Evolutionary conservation across 2,797 vertebrate genomes (phyloP).

Genomic region (Adelosebastes latens): DNA sequence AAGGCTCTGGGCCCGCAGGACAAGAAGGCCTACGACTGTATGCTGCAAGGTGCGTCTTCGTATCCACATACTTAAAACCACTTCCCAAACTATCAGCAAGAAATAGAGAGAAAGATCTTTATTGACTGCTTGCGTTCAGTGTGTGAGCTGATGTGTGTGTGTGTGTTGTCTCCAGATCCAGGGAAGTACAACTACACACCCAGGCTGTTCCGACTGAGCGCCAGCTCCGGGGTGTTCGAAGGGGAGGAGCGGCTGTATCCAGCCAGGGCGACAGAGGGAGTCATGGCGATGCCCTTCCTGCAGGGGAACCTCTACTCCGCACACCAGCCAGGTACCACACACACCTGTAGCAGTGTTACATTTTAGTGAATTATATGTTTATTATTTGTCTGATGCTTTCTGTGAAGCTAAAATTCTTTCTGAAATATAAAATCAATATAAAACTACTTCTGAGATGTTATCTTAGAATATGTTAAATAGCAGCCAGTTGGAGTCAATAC

Average conservation of each 20-base stretch:
- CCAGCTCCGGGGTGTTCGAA: slow-evolving; percentile 80
- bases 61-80: neutral
- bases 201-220: slow-evolving; percentile 80
- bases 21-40: slow-evolving; percentile 85
- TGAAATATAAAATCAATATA: neutral
- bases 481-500: neutral
- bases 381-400: neutral
- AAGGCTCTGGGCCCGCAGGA: slow-evolving; percentile 77
- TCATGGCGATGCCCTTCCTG: slow-evolving; percentile 86
- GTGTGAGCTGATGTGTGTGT: neutral
- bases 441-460: neutral
- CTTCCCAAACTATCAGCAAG: neutral
- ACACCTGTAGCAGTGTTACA: neutral
- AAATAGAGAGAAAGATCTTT: neutral
- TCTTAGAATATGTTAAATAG: neutral
- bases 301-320: slow-evolving; percentile 85
- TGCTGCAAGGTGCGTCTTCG: slow-evolving; percentile 81
- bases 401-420: neutral
- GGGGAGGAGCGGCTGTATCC: slow-evolving; percentile 81
- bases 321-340: slow-evolving; percentile 81
- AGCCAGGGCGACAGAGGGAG: slow-evolving; percentile 66
- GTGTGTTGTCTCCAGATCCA: slow-evolving; percentile 75
- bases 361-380: neutral
- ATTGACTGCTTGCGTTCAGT: neutral
- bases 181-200: slow-evolving; percentile 87